A percentile compares a stretch with the other conserved stretches of the same genome.
These are phyloP conservation scores for Psophia crepitans DNA, from an alignment of 2,113 vertebrate genomes.

Conservation along the genomic window DNA sequence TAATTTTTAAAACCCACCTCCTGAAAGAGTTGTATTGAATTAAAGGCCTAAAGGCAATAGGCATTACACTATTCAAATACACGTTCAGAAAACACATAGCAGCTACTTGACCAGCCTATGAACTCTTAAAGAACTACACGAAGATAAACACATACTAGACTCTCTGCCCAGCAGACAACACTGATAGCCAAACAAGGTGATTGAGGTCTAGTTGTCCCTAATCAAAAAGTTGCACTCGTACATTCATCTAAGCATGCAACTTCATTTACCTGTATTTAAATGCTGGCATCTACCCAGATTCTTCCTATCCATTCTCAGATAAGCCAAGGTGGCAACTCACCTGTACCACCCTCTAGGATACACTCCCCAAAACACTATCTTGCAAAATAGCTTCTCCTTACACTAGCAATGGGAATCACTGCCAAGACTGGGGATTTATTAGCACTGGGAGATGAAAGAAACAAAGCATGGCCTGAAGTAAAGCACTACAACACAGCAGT, in stretches of 20 bases:
- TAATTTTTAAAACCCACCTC: neutral
- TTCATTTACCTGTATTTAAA: neutral
- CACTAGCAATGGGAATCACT: neutral
- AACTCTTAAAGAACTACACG: neutral
- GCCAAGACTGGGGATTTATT: neutral
- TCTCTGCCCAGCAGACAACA: neutral
- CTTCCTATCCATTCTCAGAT: neutral
- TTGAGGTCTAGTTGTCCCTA: neutral
- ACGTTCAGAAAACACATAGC: neutral
- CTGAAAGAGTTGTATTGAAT: neutral
- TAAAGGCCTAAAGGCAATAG: neutral
- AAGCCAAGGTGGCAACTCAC: neutral
- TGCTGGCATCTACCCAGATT: neutral
- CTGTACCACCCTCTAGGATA: neutral
- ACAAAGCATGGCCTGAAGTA: neutral
- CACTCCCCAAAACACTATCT: neutral
- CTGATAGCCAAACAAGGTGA: neutral
- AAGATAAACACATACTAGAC: neutral
- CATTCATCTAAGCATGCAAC: fast-evolving
- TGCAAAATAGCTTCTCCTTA: neutral
- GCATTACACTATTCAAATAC: neutral
- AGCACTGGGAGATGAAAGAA: neutral
- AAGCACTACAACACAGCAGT: neutral
- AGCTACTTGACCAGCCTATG: neutral
- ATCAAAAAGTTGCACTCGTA: neutral